Evolutionary conservation across 2,888 invertebrate genomes (phyloP), one percentile per base, ranked within the genome.

Genomic region (Willowsia nigromaculata): DNA sequence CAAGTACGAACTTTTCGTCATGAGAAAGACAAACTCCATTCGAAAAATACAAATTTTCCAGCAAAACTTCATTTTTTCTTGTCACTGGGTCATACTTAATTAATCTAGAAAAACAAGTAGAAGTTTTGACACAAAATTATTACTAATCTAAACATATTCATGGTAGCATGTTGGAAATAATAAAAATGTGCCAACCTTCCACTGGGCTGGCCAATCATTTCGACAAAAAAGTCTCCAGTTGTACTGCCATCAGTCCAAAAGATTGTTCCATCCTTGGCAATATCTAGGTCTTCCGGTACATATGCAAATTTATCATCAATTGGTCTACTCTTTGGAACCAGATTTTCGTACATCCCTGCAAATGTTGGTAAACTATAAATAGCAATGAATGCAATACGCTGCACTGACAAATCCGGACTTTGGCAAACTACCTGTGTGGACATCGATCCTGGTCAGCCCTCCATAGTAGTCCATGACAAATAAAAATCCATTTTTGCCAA

Each of bases 201-300:
- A 92, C 96, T 95, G 33, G 97, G 97, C 94, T 97, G 96, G 82
- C 96, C 95, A 0, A 98, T 93, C 40, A 96, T 83, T 15, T 95
- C 93, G 86, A 95, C 95, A 0, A 96, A 93, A 74, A 97, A 96
- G 1, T 94, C 93, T 93, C 96, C 97, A 90, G 97, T 96, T 15
- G 96, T 95, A 74, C 96, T 95, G 0, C 98, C 97, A 93, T 98
- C 97, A 0, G 98, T 96, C 96, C 98, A 97, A 93, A 97, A 98
- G 22, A 99, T 94, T 92, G 96, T 96, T 1, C 98, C 98, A 93
- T 97, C 96, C 81, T 95, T 95, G 76, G 96, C 96, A 47, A 98
- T 94, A 83, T 96, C 96, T 62, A 99, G 93, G 89, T 95, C 94
- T 94, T 99, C 99, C 85, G 97, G 95, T 22, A 82, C 76, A 25